Base-by-base conservation (phyloP, 2,797 vertebrate species). In the Phrynocephalus forsythii region DNA sequence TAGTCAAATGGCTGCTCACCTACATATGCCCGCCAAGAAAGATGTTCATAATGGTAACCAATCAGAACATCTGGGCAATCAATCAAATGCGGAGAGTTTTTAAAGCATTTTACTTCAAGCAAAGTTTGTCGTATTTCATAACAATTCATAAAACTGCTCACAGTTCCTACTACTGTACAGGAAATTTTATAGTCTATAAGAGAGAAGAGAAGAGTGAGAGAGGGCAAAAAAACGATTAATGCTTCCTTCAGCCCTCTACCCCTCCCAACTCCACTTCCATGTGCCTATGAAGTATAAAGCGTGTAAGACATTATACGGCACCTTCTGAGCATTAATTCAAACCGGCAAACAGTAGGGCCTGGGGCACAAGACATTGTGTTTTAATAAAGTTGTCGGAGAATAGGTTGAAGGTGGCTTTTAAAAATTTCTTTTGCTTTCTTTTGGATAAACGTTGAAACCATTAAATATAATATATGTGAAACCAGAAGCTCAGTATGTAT, bases 281-380 rank as follows among this genome's bases (percentile, higher is more conserved):
- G 76, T 85, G 89, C 83, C 89, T 87, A 86, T 87, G 82, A 89
- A 86, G 66, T 78, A 60, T 44, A 83, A 50, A 83, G 48, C 66
- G 60, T 76, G n/a, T 83, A 66, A 72, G 69, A 92, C 92, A 81
- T 92, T 89, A 79, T 83, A 83, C 94, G 63, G 6, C 84, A 28
- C 48, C 24, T 82, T 88, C 72, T 79, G 90, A 89, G 86, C 86
- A 92, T 56, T 90, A 92, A 93, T 94, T 94, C 89, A 90, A 93
- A 89, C 90, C 87, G 92, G 81, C 89, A 91, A 77, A 87, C 83
- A 78, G 48, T 60, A 91, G 85, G 77, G 86, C 91, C 89, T 89
- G 73, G 50, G 79, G 90, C 24, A 3, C 63, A 86, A 82, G 71
- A 91, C 92, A 71, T 69, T 86, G 83, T 88, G 79, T 84, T 87